These are phyloP conservation scores for Aleadryas rufinucha DNA, from an alignment of 2,113 vertebrate species.

Conservation along the genomic window DNA sequence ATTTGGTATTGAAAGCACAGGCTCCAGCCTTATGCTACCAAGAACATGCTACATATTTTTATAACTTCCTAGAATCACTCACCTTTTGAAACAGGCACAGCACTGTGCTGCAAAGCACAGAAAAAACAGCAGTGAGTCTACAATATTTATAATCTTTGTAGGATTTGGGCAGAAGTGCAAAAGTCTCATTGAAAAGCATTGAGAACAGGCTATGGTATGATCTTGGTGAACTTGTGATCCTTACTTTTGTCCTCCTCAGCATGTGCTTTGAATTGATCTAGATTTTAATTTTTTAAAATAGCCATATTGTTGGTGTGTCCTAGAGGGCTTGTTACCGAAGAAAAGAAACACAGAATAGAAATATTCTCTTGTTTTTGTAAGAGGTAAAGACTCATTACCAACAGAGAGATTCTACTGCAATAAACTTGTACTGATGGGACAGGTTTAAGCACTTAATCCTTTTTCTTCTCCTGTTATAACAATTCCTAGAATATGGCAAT, in stretches of 20 bases:
- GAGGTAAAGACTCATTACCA: background rate
- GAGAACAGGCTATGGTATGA: background rate
- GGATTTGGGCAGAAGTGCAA: background rate
- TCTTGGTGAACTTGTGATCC: background rate
- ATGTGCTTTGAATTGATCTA: background rate
- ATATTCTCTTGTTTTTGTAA: background rate
- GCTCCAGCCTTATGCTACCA: background rate
- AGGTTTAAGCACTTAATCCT: constrained; percentile 50
- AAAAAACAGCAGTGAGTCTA: background rate
- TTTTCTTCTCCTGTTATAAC: constrained; percentile 30
- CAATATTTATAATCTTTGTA: background rate
- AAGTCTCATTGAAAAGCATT: background rate
- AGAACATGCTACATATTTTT: constrained; percentile 20
- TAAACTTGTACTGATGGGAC: constrained; percentile 1
- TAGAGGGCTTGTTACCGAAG: background rate
- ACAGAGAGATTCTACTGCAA: background rate
- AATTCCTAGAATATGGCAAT: constrained; percentile 54
- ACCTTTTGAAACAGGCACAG: background rate
- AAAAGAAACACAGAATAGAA: background rate
- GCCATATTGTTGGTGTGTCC: background rate
- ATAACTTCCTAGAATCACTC: constrained; percentile 18
- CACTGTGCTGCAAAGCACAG: background rate
- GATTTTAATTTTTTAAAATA: background rate
- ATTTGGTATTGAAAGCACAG: background rate
- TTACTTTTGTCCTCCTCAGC: background rate